phyloP scores from a whole-genome alignment of 2,888 invertebrate genomes.

The Frankliniella intonsa region DNA sequence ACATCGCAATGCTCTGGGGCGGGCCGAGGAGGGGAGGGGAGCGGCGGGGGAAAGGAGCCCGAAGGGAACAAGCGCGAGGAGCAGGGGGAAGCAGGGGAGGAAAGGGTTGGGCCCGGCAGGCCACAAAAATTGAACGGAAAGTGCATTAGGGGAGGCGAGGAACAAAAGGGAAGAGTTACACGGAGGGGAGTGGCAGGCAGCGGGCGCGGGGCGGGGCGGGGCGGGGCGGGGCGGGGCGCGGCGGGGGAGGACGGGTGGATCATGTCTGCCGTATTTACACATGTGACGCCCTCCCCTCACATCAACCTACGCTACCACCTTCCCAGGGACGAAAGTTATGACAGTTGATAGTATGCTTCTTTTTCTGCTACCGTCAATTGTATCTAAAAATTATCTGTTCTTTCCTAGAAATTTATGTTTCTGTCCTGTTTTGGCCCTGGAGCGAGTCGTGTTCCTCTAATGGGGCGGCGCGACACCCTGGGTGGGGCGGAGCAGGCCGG shows the following conservation, averaged over 20 bases:
- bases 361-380: too few species aligned
- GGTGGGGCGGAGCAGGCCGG: not conserved
- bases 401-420: too few species aligned
- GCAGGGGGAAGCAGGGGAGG: not conserved
- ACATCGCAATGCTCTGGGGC: not conserved
- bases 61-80: not conserved
- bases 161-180: conserved; percentile 8
- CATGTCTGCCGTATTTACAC: not conserved
- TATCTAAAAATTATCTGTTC: too few species aligned
- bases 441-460: too few species aligned
- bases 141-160: conserved; percentile 20
- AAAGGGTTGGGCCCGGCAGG: not conserved
- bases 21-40: not conserved
- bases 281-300: not conserved
- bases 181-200: not conserved
- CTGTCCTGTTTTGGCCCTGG: too few species aligned
- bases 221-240: not conserved
- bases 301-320: too few species aligned
- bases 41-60: not conserved
- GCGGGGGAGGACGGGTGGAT: not conserved
- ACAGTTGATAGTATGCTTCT: too few species aligned
- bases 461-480: not conserved
- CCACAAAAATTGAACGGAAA: conserved; percentile 26
- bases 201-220: not conserved
- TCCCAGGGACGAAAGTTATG: too few species aligned